phyloP scores from a whole-genome alignment of 2,888 invertebrate species.

The Tachina lurida region DNA sequence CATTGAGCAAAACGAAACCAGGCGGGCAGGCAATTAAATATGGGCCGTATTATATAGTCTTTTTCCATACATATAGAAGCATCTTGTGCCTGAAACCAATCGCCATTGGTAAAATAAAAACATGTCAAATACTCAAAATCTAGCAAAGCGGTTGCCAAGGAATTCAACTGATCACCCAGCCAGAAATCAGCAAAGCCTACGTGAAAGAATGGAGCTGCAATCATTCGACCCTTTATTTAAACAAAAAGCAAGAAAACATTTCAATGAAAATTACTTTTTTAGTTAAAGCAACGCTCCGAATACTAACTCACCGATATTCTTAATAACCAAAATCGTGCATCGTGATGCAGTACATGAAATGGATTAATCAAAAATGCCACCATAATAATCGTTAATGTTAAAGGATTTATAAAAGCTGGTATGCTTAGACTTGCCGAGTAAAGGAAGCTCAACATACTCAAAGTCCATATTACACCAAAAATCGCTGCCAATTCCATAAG shows the following conservation, averaged over 20 bases:
- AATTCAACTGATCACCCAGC: constrained; percentile 99
- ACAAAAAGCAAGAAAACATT: not conserved
- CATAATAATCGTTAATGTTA: constrained; percentile 92
- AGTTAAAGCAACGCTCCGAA: constrained; percentile 12
- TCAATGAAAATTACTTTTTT: not conserved
- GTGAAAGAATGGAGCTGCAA: constrained; percentile 95
- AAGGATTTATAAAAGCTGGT: constrained; percentile 95
- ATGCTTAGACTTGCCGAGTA: constrained; percentile 92
- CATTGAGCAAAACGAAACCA: constrained; percentile 99
- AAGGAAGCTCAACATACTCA: constrained; percentile 88
- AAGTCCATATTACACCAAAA: constrained; percentile 96
- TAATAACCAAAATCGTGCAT: constrained; percentile 97
- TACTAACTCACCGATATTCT: constrained; percentile 90
- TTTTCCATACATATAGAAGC: constrained; percentile 88
- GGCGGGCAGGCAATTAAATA: constrained; percentile 96
- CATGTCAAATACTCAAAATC: constrained; percentile 97
- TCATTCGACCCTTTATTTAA: constrained; percentile 87
- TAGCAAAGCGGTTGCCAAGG: constrained; percentile 92
- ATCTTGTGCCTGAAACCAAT: constrained; percentile 86
- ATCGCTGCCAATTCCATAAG: constrained; percentile 96
- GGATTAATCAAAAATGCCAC: constrained; percentile 95
- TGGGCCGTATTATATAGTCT: constrained; percentile 89
- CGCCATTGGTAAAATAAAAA: constrained; percentile 92
- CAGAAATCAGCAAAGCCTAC: constrained; percentile 99
- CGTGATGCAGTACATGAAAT: constrained; percentile 93